A percentile compares a stretch with the other conserved stretches of the same genome.
Conservation (phyloP, 2,888 invertebrate species). For the Hydropsyche betteni region DNA sequence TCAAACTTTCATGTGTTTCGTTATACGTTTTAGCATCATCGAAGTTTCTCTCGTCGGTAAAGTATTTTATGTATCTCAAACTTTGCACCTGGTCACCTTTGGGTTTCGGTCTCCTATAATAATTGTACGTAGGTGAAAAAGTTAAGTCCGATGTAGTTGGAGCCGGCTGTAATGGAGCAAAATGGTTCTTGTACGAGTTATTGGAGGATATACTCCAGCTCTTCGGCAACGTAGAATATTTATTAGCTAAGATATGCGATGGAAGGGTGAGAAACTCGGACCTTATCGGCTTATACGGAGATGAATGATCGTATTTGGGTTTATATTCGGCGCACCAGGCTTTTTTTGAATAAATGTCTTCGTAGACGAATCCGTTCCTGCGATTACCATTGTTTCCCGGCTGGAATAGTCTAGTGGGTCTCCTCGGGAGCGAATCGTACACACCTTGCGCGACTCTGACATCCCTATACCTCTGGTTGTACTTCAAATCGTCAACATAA, state of each 20-base stretch:
- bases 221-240: conserved; percentile 62
- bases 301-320: conserved; percentile 54
- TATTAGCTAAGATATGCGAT: conserved; percentile 56
- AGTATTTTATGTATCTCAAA: conserved; percentile 11
- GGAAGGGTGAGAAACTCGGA: conserved; percentile 64
- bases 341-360: conserved; percentile 64
- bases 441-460: neutral
- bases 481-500: conserved; percentile 22
- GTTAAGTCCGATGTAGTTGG: conserved; percentile 16
- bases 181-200: conserved; percentile 48
- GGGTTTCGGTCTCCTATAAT: conserved; percentile 22
- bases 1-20: conserved; percentile 9
- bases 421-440: conserved; percentile 21
- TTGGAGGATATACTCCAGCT: conserved; percentile 55
- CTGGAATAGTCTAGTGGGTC: conserved; percentile 2
- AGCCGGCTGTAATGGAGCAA: conserved; percentile 39
- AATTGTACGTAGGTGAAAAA: conserved; percentile 25
- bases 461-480: conserved; percentile 39
- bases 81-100: neutral
- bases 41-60: conserved; percentile 19
- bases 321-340: conserved; percentile 43
- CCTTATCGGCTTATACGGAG: conserved; percentile 64
- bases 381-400: neutral
- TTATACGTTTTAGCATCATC: conserved; percentile 22
- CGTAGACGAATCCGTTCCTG: conserved; percentile 57